Conservation (phyloP, 2,888 invertebrate species). For the Hirtodrosophila histrioides region DNA sequence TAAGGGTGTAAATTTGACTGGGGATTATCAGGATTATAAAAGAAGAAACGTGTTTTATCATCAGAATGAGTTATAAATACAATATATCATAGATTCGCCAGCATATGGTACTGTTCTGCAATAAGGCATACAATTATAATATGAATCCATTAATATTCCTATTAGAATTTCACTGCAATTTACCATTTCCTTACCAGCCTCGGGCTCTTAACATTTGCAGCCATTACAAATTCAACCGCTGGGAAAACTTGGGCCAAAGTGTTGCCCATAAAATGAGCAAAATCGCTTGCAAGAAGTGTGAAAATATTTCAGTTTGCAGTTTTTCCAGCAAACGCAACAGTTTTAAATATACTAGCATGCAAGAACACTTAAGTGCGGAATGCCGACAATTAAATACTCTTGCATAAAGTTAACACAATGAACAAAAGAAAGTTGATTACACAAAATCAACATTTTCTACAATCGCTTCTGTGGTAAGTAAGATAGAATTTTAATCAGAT, state of each 20-base stretch:
- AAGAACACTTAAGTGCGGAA: accelerated
- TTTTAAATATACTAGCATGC: constrained; percentile 49
- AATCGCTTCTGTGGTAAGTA: too few relatives aligned
- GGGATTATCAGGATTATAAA: too few relatives aligned
- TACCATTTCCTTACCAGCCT: constrained; percentile 2
- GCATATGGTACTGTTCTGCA: background rate
- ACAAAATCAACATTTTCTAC: too few relatives aligned
- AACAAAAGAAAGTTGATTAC: too few relatives aligned
- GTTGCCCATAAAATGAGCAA: constrained; percentile 18
- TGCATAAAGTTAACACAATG: too few relatives aligned
- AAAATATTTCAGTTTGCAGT: constrained; percentile 51
- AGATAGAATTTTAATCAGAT: too few relatives aligned
- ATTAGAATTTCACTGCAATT: constrained; percentile 19
- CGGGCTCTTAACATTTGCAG: constrained; percentile 13
- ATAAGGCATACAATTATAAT: constrained; percentile 4
- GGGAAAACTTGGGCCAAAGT: constrained; percentile 18
- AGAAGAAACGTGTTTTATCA: too few relatives aligned
- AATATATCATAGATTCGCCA: too few relatives aligned
- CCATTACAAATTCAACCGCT: constrained; percentile 45
- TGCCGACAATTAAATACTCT: background rate
- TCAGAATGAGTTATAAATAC: background rate
- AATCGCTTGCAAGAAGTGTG: constrained; percentile 32
- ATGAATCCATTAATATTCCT: constrained; percentile 5
- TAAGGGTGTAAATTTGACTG: too few relatives aligned
- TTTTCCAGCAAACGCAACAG: constrained; percentile 38